phyloP scores from a whole-genome alignment of 2,797 vertebrate genomes.

The Myotis planiceps region DNA sequence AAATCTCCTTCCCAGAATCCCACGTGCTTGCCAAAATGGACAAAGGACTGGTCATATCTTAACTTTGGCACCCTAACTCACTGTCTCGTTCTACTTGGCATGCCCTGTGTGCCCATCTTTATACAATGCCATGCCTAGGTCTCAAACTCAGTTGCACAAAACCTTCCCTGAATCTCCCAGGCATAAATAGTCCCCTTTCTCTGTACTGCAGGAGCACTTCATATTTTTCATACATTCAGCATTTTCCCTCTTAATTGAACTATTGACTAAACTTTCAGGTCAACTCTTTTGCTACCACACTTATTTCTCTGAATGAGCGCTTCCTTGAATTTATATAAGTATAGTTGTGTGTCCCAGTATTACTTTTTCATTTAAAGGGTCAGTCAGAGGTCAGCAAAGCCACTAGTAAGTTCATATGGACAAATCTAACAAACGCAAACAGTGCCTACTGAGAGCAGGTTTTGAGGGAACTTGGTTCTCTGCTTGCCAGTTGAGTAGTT shows the following conservation, averaged over 20 bases:
- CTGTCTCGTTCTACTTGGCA: not conserved
- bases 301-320: slow-evolving; percentile 18
- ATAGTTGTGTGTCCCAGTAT: not conserved
- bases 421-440: not conserved
- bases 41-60: not conserved
- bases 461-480: not conserved
- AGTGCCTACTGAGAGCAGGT: not conserved
- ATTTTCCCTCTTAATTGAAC: not conserved
- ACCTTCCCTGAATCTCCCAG: not conserved
- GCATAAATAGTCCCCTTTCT: not conserved
- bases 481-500: not conserved
- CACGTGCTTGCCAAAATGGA: not conserved
- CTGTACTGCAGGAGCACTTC: not conserved
- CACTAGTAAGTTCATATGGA: not conserved
- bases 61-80: not conserved
- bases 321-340: slow-evolving; percentile 18
- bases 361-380: slow-evolving; percentile 38
- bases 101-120: not conserved
- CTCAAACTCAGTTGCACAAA: not conserved
- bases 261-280: not conserved
- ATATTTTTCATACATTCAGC: not conserved
- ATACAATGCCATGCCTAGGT: not conserved
- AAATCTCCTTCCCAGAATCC: not conserved
- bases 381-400: slow-evolving; percentile 52
- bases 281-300: not conserved